phyloP scores from a whole-genome alignment of 2,888 invertebrate genomes.

The Chymomyza amoena region DNA sequence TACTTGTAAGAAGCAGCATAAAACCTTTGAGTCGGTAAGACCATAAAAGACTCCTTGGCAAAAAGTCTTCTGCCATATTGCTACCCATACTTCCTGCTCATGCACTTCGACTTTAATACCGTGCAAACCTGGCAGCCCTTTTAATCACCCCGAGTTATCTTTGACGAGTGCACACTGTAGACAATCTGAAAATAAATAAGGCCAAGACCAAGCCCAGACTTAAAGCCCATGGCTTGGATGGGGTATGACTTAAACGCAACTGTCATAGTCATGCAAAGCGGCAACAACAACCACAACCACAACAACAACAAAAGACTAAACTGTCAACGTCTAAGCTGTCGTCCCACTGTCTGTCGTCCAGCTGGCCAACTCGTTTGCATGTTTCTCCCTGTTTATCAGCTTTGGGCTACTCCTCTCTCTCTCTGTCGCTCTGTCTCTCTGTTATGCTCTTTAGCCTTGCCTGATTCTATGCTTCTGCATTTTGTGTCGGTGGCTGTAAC shows the following conservation, averaged over 20 bases:
- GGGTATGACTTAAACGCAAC: slow-evolving; percentile 55
- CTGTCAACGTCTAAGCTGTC: slow-evolving; percentile 56
- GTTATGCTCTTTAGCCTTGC: neutral
- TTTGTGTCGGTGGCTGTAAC: slow-evolving; percentile 9
- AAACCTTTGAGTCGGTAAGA: no score
- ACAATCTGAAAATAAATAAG: neutral
- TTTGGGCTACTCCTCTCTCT: slow-evolving; percentile 16
- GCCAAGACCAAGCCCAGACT: neutral
- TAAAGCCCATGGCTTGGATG: slow-evolving; percentile 37
- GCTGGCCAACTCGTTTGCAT: neutral
- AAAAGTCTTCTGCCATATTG: no score
- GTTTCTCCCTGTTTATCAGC: neutral
- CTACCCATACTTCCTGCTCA: no score
- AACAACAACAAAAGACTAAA: slow-evolving; percentile 52
- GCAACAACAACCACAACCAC: slow-evolving; percentile 33
- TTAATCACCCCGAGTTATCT: neutral
- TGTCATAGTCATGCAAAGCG: slow-evolving; percentile 53
- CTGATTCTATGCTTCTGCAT: neutral
- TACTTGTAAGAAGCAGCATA: no score
- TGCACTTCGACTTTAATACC: no score
- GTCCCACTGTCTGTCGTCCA: neutral
- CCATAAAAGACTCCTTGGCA: no score
- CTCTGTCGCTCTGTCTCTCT: slow-evolving; percentile 7
- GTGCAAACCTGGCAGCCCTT: neutral
- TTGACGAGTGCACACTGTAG: neutral